phyloP scores from a whole-genome alignment of 2,797 vertebrate species.

The Erethizon dorsatum region DNA sequence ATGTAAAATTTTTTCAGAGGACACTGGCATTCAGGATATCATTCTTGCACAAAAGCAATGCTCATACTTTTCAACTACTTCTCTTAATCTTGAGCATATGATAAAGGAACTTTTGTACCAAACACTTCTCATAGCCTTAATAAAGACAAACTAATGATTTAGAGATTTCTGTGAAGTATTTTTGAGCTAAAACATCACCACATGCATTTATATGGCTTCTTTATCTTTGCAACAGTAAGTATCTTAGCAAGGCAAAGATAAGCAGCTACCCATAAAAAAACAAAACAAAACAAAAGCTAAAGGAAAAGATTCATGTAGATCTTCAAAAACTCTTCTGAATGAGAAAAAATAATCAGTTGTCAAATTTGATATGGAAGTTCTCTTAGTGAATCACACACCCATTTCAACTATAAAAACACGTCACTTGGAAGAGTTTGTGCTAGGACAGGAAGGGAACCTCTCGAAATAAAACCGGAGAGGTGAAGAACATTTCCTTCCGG shows the following conservation, averaged over 20 bases:
- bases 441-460: slow-evolving; percentile 57
- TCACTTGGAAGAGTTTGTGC: slow-evolving; percentile 15
- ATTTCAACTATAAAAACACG: slow-evolving; percentile 46
- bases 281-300: neutral
- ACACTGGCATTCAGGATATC: neutral
- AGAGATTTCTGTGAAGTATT: slow-evolving; percentile 42
- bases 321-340: slow-evolving; percentile 34
- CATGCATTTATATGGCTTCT: slow-evolving; percentile 1
- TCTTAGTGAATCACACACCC: slow-evolving; percentile 62
- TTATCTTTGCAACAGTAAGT: neutral
- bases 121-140: slow-evolving; percentile 1
- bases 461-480: slow-evolving; percentile 68
- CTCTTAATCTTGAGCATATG: neutral
- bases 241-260: slow-evolving; percentile 24
- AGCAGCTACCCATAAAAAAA: neutral
- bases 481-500: slow-evolving; percentile 69
- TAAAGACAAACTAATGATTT: slow-evolving; percentile 69
- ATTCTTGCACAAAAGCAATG: slow-evolving; percentile 30
- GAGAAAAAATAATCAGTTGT: slow-evolving; percentile 60
- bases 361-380: slow-evolving; percentile 36
- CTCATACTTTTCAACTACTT: neutral
- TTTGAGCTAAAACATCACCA: slow-evolving; percentile 62
- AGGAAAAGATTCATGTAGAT: neutral
- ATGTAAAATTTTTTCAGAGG: slow-evolving; percentile 17
- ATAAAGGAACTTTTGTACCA: slow-evolving; percentile 43